Evolutionary conservation across 2,888 invertebrate species (phyloP), one percentile per base, ranked within the genome.

Genomic region (Toxonevra muliebris): DNA sequence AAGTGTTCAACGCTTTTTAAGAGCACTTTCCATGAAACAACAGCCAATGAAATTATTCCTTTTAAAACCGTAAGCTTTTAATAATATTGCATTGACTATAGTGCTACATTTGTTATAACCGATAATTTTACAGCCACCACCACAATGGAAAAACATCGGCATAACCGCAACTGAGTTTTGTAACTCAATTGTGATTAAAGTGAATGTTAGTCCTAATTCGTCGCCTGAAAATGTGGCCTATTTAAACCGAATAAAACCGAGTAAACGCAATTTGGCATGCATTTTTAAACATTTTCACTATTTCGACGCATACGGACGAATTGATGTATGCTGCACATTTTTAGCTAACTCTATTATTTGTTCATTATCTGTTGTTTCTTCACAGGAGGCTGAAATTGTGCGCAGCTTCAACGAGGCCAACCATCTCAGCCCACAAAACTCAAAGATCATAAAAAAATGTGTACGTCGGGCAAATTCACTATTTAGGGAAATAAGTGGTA

Each of bases 231-330:
- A 30, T 30, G 30, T 7, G 30, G 7, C 30, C 30, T 4, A 30
- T 30, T 30, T 30, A 30, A 30, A 30, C 2, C 30, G 7, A 30
- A 7, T 4, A 30, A 7, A 7, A 30, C 2, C 3, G 7, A 30
- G 30, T 2, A 30, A 30, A 52, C 69, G 73, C n/a, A 68, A 75
- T 9, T 50, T 76, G 42, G 61, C 61, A 9, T 78, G 78, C 48
- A 54, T 77, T 41, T 78, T 75, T 53, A 62, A 66, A 43, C 76
- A 77, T 41, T 73, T 76, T 61, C 75, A 72, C n/a, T 79, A 75
- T 45, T 74, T 79, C 59, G 78, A 78, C 69, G 76, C 75, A 9
- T 78, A 78, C 50, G 79, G 77, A 43, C 69, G 79, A 59, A 13
- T 79, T n/a, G 76, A 79, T 74, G 79, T 79, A 9, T 19, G 42